Evolutionary conservation across 2,113 vertebrate species (phyloP).

Genomic region (Cryptoleucopteryx plumbea): DNA sequence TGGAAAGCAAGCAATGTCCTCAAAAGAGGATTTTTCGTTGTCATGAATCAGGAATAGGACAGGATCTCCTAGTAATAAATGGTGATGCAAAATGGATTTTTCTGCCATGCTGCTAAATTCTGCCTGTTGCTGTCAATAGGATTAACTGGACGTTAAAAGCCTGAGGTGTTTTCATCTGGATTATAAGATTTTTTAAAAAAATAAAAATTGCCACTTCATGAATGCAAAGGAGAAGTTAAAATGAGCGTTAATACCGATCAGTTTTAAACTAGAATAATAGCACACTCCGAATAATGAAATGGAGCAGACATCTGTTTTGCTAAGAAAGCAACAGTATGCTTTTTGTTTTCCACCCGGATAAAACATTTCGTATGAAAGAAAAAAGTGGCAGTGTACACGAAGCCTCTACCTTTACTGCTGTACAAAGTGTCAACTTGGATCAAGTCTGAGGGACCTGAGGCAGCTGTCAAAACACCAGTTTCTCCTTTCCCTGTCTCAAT

Average conservation of each 20-base stretch:
- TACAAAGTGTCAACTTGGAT: background rate
- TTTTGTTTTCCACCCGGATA: background rate
- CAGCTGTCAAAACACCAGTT: background rate
- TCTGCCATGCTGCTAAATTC: background rate
- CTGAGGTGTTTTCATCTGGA: background rate
- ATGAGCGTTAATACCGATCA: background rate
- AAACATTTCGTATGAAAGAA: background rate
- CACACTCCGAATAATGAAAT: background rate
- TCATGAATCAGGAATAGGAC: background rate
- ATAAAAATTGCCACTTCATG: background rate
- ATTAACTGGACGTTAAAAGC: background rate
- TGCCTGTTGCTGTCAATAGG: background rate
- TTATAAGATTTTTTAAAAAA: background rate
- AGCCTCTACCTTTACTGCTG: background rate
- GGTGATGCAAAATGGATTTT: constrained; percentile 36
- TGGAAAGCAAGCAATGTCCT: background rate
- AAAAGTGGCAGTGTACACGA: background rate
- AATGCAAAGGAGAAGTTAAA: background rate
- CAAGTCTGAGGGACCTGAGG: background rate
- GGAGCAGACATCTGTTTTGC: background rate
- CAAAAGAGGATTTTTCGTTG: background rate
- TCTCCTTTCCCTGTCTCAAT: background rate
- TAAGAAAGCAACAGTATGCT: background rate
- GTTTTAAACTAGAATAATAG: background rate
- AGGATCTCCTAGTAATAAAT: background rate